Evolutionary conservation across 2,888 invertebrate genomes (phyloP), one percentile per base, ranked within the genome.

Genomic region (Seira musarum): DNA sequence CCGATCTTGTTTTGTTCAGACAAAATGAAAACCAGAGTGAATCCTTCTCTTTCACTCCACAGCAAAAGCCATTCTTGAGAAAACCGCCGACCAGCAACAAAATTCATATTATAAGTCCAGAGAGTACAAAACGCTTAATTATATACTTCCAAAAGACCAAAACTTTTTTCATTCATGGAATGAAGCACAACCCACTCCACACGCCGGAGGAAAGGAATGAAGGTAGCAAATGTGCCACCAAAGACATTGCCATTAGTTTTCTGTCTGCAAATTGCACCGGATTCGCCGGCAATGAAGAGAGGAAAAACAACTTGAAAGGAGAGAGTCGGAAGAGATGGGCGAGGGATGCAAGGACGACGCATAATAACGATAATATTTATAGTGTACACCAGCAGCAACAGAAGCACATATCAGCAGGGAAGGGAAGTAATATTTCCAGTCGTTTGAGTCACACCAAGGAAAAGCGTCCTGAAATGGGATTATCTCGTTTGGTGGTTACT

Each of bases 341-440:
- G 64, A 64, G 24, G 15, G 30, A 6, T 35, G 30, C 66, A 30
- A 2, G 30, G 60, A 60, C 17, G 60, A 17, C 60, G 60, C 60
- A 60, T 21, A 60, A n/a, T 17, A 60, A 60, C 13, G 40, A 40
- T 40, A 8, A 40, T 40, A 40, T 40, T 40, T 40, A 40, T 40
- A 40, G 13, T 40, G 40, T 40, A 13, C 40, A 13, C 40, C 19
- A 65, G 40, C n/a, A n/a, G n/a, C n/a, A n/a, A n/a, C 61, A 61
- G 40, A 68, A 67, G 25, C 49, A 66, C 70, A 80, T 74, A 80
- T 60, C 80, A 76, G 80, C 67, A 66, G 77, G 76, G 79, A 73
- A 72, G 76, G 83, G 77, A 76, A 82, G 80, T 82, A 82, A 83
- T 85, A 83, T 85, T 82, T 82, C 80, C 80, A 82, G 81, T 85